These are phyloP conservation scores for Chroicocephalus ridibundus DNA, from an alignment of 2,113 vertebrate species.

Conservation along the genomic window DNA sequence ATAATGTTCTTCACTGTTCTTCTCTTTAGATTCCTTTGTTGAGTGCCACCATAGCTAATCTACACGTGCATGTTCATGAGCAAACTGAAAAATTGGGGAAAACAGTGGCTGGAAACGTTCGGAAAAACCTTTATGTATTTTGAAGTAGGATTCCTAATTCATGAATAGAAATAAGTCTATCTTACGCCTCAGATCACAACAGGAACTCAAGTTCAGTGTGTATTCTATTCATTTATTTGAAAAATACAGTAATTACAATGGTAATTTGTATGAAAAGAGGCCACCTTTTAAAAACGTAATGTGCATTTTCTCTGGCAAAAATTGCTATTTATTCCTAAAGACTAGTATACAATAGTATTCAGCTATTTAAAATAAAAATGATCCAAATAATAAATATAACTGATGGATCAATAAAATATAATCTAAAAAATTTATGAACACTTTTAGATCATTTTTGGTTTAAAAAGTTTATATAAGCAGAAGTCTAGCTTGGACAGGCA, in stretches of 20 bases:
- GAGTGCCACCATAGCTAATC: not conserved
- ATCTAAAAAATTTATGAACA: not conserved
- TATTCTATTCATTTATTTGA: constrained; percentile 19
- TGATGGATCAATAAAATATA: not conserved
- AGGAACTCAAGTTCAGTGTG: not conserved
- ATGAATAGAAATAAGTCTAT: not conserved
- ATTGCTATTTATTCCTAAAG: constrained; percentile 2
- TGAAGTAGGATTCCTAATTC: not conserved
- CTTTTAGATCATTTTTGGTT: not conserved
- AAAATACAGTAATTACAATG: not conserved
- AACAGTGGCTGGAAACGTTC: not conserved
- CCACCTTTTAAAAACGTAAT: not conserved
- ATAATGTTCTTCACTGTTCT: not conserved
- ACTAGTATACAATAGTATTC: not conserved
- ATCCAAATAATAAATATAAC: not conserved
- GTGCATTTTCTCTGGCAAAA: constrained; percentile 3
- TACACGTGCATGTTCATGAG: not conserved
- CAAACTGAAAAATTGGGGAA: not conserved
- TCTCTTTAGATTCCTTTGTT: not conserved
- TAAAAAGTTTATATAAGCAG: not conserved
- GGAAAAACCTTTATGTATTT: not conserved
- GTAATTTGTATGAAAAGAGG: constrained; percentile 10
- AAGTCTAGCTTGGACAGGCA: not conserved
- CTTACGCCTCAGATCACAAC: not conserved
- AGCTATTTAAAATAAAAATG: not conserved